Base-by-base conservation (phyloP, 2,888 invertebrate species). In the Thereva unica region DNA sequence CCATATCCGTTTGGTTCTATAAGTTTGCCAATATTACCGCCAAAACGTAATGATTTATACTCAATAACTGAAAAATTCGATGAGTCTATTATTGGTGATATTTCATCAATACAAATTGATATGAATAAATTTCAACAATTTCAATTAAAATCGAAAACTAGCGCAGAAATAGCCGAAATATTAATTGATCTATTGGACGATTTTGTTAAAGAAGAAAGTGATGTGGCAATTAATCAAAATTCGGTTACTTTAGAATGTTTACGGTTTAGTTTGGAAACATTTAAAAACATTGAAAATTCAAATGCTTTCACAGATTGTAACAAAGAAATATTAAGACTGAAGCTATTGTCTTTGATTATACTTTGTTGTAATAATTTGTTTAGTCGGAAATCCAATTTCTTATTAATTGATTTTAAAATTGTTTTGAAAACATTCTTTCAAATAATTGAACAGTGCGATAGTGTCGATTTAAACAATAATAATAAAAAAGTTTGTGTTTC, bases 351-450 rank as follows among this genome's bases (percentile, higher is more conserved):
- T 35, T 68, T 81, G 34, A 74, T 77, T 63, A 75, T 74, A 2
- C 73, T 72, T 45, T 79, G 80, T 63, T 74, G 78, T 7, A 78
- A 79, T 47, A 78, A 77, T 66, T 73, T 80, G 47, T 76, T 77
- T 63, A 69, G 74, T n/a, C 70, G 75, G 3, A 74, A 75, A 6
- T 72, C 74, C 38, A 74, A 76, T 44, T 70, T 76, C 1, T 70
- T 71, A 56, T 72, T 75, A 10, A 66, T 75, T 66, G 75, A 79
- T 41, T 74, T 77, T 35, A 70, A 76, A 71, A 66, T 73, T 68
- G 70, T 79, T 69, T 71, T 78, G 69, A 66, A 74, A 12, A 73
- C 74, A 69, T 70, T 76, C 4, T 10, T 68, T 4, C 41, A 40
- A 35, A 49, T 34, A 12, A 34, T 56, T 41, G 4, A 53, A 61